phyloP scores from a whole-genome alignment of 2,888 invertebrate species.

The Tetragonisca angustula region DNA sequence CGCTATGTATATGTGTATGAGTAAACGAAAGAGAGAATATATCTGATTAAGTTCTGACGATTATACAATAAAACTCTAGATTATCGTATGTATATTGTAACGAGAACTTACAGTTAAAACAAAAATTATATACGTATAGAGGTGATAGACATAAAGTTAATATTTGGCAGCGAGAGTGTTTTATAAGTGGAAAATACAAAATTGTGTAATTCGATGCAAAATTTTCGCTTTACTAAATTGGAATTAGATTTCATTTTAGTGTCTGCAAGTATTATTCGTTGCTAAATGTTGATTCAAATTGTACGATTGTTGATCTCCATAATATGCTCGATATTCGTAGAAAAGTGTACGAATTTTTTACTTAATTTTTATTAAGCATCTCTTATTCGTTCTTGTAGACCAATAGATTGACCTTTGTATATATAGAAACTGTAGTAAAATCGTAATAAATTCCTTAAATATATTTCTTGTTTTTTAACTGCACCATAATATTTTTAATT shows the following conservation, averaged over 20 bases:
- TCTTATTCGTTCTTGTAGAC: conserved; percentile 16
- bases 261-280: not conserved
- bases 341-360: conserved; percentile 18
- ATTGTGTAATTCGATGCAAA: conserved; percentile 21
- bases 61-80: conserved; percentile 64
- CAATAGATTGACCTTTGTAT: conserved; percentile 55
- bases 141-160: conserved; percentile 31
- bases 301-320: not conserved
- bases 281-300: conserved; percentile 6
- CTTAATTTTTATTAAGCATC: conserved; percentile 35
- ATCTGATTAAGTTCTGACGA: conserved; percentile 53
- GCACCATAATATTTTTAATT: not conserved
- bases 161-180: conserved; percentile 27
- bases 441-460: conserved; percentile 57
- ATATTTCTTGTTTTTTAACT: not conserved
- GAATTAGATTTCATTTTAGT: conserved; percentile 1
- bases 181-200: conserved; percentile 39
- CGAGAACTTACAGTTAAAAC: conserved; percentile 59
- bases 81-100: conserved; percentile 62
- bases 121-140: conserved; percentile 57
- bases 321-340: not conserved
- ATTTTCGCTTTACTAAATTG: not conserved
- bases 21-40: conserved; percentile 46
- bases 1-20: conserved; percentile 51
- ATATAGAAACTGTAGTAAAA: conserved; percentile 51